A percentile compares a stretch with the other conserved stretches of the same genome.
These are phyloP conservation scores for Sphenodon punctatus DNA, from an alignment of 2,797 vertebrate species.

Conservation along the genomic window DNA sequence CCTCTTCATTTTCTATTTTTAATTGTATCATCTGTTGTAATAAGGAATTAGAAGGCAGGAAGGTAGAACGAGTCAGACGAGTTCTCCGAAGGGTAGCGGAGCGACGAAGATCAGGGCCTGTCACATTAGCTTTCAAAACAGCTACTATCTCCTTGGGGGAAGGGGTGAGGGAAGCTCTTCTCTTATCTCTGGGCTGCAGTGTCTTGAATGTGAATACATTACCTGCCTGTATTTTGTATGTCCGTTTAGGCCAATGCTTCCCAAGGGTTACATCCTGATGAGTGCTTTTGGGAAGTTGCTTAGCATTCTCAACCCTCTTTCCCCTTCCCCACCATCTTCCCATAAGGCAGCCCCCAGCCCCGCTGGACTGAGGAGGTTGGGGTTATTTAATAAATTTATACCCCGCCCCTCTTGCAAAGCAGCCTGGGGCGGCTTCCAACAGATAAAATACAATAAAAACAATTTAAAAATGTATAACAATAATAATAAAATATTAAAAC, in stretches of 20 bases:
- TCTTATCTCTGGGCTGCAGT: background rate
- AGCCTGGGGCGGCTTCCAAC: too few species aligned
- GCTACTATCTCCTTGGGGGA: background rate
- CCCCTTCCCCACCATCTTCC: too few species aligned
- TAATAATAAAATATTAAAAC: too few species aligned
- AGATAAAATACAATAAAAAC: too few species aligned
- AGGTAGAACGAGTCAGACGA: slow-evolving; percentile 47
- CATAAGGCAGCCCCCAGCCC: too few species aligned
- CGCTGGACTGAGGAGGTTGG: too few species aligned
- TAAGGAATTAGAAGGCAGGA: slow-evolving; percentile 33
- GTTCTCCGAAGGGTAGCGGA: background rate
- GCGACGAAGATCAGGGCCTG: background rate
- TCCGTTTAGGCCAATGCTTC: background rate
- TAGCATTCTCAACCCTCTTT: background rate
- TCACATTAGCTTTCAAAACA: background rate
- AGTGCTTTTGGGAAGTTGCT: background rate
- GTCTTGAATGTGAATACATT: rapidly evolving
- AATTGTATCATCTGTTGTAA: slow-evolving; percentile 67
- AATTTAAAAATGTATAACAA: too few species aligned
- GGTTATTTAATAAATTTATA: too few species aligned
- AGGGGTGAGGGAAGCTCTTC: background rate
- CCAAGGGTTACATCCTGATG: background rate
- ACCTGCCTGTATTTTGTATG: background rate
- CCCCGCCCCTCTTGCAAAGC: too few species aligned
- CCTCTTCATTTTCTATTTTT: slow-evolving; percentile 68